Evolutionary conservation across 1,140 invertebrate species (phyloP), one percentile per base, ranked within the genome.

Genomic region (Neodiprion fabricii): DNA sequence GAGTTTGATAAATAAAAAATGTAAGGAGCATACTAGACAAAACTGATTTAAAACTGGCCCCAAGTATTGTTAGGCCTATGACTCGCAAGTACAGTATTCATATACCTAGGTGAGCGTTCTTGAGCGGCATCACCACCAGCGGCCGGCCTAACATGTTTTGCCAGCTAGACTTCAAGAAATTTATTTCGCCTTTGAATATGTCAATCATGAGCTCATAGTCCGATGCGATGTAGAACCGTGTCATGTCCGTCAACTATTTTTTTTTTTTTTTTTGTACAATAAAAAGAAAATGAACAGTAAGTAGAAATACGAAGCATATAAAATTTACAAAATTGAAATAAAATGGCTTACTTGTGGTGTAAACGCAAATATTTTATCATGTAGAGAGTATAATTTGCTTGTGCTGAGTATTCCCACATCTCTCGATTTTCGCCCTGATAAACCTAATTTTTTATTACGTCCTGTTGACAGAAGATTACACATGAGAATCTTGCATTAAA

Each of bases 351-450:
- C 98, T 94, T 99, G 97, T 65, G 98, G 98, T 10, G 97, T 99
- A 86, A 99, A 99, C 2, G 97, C 98, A 88, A 99, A 98, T 79
- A 99, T 98, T 84, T 95, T 93, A 88, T 99, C 96, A 80, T 98
- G 96, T 21, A 99, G 89, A 11, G 96, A 95, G 87, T 99, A 99
- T 50, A 99, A 88, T 91, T 99, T 99, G 88, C 98, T 99, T n/a
- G 98, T 99, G 84, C 97, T 97, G 8, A 99, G 89, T 77, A 99
- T 96, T 78, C 98, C 98, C 65, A 99, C 97, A 85, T 99, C 98
- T 76, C 95, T 91, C 1, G 97, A 98, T 82, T 97, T 97, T 83
- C 99, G 91, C 68, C 99, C 99, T 48, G 95, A 95, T 21, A 99
- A 86, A 48, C 95, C 95, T 66, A 99, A 87, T 85, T 99, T 99